A percentile compares a stretch with the other conserved stretches of the same genome.
These are phyloP conservation scores for Mirounga angustirostris DNA, from an alignment of 2,113 vertebrate species.

Conservation along the genomic window DNA sequence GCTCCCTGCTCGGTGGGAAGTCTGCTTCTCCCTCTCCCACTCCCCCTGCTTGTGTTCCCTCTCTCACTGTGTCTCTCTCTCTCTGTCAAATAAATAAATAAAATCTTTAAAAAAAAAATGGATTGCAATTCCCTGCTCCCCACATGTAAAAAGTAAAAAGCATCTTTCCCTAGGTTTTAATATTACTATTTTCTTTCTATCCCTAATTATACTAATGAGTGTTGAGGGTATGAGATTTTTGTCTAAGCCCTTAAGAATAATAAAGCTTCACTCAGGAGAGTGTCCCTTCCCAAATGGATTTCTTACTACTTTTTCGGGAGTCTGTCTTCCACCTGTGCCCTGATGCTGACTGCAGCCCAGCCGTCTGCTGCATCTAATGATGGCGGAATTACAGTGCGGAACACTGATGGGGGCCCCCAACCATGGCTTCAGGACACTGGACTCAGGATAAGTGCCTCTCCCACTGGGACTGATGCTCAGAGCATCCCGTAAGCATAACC, in stretches of 20 bases:
- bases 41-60: no score
- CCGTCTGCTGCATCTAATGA: background rate
- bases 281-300: background rate
- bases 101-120: background rate
- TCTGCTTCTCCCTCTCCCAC: no score
- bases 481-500: background rate
- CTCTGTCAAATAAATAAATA: no score
- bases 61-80: no score
- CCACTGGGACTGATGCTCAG: no score
- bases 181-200: conserved; percentile 35
- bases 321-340: background rate
- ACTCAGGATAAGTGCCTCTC: background rate
- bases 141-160: background rate
- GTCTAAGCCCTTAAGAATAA: background rate
- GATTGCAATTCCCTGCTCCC: background rate
- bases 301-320: background rate
- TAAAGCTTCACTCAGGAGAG: background rate
- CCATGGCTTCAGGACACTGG: background rate
- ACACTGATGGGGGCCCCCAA: background rate
- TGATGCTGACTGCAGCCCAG: background rate
- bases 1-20: no score
- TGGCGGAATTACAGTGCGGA: accelerated
- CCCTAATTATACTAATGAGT: conserved; percentile 35
- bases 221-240: background rate
- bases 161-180: conserved; percentile 48